Percentiles rank a stretch among this genome's conserved stretches.
Evolutionary conservation across 2,888 invertebrate species (phyloP).

Genomic region (Drosophila neotestacea): DNA sequence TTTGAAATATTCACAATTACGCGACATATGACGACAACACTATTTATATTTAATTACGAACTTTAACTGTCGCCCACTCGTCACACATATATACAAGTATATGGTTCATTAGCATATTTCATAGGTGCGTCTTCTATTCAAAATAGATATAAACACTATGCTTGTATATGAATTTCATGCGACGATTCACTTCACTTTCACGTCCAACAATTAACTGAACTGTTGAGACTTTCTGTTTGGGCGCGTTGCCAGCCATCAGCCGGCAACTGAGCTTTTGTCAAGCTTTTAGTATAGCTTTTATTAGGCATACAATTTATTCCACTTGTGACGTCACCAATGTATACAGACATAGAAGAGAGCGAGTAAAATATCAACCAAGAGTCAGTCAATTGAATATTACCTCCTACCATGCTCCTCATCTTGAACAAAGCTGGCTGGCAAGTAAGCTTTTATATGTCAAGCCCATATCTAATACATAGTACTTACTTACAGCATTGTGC

Average conservation of each 20-base stretch:
- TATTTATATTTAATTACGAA: slow-evolving; percentile 30
- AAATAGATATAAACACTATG: slow-evolving; percentile 13
- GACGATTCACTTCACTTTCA: slow-evolving; percentile 16
- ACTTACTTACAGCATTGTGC: background rate
- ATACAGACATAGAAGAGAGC: background rate
- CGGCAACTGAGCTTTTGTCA: slow-evolving; percentile 13
- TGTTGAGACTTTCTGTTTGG: slow-evolving; percentile 12
- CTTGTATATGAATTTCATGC: slow-evolving; percentile 16
- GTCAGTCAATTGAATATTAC: background rate
- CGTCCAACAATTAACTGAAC: slow-evolving; percentile 36
- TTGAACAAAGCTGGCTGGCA: background rate
- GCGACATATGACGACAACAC: slow-evolving; percentile 12
- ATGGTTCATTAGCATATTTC: slow-evolving; percentile 25
- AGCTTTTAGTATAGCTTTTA: slow-evolving; percentile 34
- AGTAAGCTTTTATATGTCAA: background rate
- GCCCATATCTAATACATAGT: background rate
- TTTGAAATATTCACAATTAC: slow-evolving; percentile 6
- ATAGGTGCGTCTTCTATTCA: slow-evolving; percentile 25
- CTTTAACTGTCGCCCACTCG: slow-evolving; percentile 1
- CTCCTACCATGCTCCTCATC: background rate
- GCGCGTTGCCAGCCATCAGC: slow-evolving; percentile 18
- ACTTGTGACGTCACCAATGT: slow-evolving; percentile 26
- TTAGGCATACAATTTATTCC: background rate
- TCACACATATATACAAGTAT: background rate
- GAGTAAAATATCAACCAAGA: background rate